Evolutionary conservation across 2,113 vertebrate genomes (phyloP).

Genomic region (Marmota flaviventris): DNA sequence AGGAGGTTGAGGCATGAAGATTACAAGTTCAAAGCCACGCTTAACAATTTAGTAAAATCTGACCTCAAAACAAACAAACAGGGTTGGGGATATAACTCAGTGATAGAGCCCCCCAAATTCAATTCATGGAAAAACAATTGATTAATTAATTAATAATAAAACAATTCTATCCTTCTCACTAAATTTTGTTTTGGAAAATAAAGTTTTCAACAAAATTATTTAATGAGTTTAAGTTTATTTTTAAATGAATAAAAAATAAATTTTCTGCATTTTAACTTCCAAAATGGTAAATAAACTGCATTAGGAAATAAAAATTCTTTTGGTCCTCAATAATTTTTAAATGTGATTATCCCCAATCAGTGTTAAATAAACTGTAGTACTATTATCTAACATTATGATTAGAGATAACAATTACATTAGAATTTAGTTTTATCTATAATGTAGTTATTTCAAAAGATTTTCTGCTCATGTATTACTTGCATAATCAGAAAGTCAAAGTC

Average conservation of each 20-base stretch:
- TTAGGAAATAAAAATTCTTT: constrained; percentile 48
- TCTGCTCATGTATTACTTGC: background rate
- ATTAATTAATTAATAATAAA: background rate
- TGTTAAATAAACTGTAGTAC: constrained; percentile 13
- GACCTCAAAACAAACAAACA: too few relatives aligned
- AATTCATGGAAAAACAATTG: too few relatives aligned
- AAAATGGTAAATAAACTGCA: constrained; percentile 53
- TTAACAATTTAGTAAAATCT: too few relatives aligned
- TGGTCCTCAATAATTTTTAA: constrained; percentile 36
- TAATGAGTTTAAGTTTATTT: background rate
- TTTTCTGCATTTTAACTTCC: constrained; percentile 54
- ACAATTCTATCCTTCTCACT: background rate
- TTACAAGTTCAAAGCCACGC: too few relatives aligned
- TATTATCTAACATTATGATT: constrained; percentile 15
- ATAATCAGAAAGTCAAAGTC: constrained; percentile 6
- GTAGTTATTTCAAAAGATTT: constrained; percentile 53
- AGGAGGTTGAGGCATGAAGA: too few relatives aligned
- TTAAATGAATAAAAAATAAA: constrained; percentile 17
- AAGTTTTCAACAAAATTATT: background rate
- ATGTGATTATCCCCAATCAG: background rate
- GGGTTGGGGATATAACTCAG: too few relatives aligned
- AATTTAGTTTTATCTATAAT: constrained; percentile 38
- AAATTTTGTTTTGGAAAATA: background rate
- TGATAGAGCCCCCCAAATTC: too few relatives aligned
- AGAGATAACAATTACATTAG: constrained; percentile 3